Base-by-base conservation (phyloP, 2,888 invertebrate genomes). In the Drosophila pegasa region DNA sequence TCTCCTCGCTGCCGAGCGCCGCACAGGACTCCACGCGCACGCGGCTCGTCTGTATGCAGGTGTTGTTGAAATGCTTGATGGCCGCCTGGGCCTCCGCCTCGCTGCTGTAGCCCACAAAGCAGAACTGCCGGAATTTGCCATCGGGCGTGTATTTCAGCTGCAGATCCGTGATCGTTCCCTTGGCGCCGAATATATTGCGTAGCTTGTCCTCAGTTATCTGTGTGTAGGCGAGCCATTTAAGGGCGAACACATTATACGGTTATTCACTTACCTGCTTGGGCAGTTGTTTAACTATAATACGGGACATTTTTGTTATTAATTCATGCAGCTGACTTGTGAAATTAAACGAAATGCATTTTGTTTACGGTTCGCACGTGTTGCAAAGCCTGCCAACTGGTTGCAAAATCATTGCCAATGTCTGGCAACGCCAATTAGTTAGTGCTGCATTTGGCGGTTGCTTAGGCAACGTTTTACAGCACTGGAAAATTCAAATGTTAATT, bases 51-150 rank as follows among this genome's bases (percentile, higher is more conserved):
- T 96, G 96, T 55, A 99, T 95, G 90, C 95, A 98, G 2, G 97
- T 95, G 64, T 96, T 95, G 92, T 99, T 94, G 78, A 98, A 97
- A 89, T 95, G 95, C 18, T 95, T 93, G 33, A 95, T 93, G 0
- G 99, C 99, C 33, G 93, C 93, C 50, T 94, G 89, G 0, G 98
- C 98, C 89, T 97, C 96, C 50, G 95, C 94, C 70, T 96, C 96
- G 22, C 94, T 95, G 89, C 96, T 95, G 91, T 95, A 99, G 8
- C 99, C 99, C 80, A 99, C 93, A 90, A 99, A 99, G 5, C 96
- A 98, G 93, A 99, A 99, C 86, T 96, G 95, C 65, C 99, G 94
- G 91, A 99, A 99, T 90, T 95, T 95, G 9, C 99, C 98, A 93
- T 97, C 96, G 80, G 95, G 64, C 0, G 97, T 98, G 89, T 96